Evolutionary conservation across 2,797 vertebrate genomes (phyloP).

Genomic region (Okamejei kenojei): DNA sequence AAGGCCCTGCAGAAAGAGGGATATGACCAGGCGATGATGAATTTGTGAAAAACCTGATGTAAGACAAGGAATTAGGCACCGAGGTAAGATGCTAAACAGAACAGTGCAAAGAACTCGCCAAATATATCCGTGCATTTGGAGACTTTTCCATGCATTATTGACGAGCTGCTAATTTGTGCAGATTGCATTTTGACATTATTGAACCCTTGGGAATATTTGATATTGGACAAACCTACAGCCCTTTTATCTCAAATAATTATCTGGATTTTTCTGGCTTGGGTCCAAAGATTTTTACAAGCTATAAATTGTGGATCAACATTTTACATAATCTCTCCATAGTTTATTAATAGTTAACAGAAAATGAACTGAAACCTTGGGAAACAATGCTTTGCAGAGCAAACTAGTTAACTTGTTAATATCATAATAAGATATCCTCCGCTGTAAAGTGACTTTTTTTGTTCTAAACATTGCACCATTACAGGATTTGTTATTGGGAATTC

Average conservation of each 20-base stretch:
- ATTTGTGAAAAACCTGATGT: not conserved
- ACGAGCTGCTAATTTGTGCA: not conserved
- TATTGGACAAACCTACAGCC: not conserved
- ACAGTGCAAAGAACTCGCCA: not conserved
- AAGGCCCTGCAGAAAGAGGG: not conserved
- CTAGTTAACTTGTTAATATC: slow-evolving; percentile 15
- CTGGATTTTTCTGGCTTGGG: not conserved
- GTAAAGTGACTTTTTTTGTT: not conserved
- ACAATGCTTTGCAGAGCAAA: not conserved
- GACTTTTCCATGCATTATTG: not conserved
- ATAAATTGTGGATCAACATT: not conserved
- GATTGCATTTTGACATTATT: not conserved
- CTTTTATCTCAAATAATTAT: not conserved
- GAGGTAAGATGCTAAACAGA: not conserved
- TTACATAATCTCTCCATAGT: not conserved
- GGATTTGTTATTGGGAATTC: not conserved
- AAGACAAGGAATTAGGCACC: not conserved
- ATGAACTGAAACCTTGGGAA: not conserved
- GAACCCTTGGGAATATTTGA: not conserved
- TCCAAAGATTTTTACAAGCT: not conserved
- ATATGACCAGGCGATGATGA: not conserved
- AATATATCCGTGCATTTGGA: not conserved
- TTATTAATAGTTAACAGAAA: slow-evolving; percentile 10
- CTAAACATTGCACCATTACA: not conserved
- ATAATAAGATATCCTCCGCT: not conserved